phyloP scores from a whole-genome alignment of 1,140 invertebrate genomes.

The Drosophila sucinea region DNA sequence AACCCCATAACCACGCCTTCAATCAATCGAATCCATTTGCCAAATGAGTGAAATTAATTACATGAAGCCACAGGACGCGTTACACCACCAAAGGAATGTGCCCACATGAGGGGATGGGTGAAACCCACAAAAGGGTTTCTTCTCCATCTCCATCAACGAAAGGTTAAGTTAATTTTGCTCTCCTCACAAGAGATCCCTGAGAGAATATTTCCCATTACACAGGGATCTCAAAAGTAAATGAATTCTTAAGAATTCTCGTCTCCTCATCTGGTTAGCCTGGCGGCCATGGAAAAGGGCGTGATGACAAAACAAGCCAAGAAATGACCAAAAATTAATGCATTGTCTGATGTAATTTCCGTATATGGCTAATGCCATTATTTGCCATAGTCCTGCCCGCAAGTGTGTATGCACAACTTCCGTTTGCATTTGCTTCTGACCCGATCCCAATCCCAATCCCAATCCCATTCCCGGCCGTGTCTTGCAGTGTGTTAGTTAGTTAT shows the following conservation, averaged over 20 bases:
- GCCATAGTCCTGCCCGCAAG: constrained; percentile 34
- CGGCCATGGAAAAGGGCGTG: constrained; percentile 25
- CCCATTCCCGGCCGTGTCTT: constrained; percentile 48
- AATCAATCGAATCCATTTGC: constrained; percentile 60
- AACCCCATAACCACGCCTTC: neutral
- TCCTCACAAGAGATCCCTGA: no score
- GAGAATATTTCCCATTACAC: no score
- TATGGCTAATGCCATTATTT: constrained; percentile 24
- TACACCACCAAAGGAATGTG: constrained; percentile 23
- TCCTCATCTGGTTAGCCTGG: neutral
- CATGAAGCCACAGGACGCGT: constrained; percentile 59
- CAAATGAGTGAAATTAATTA: constrained; percentile 79
- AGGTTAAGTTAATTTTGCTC: no score
- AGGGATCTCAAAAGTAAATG: no score
- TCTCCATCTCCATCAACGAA: no score
- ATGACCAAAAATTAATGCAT: constrained; percentile 36
- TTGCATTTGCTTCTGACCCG: constrained; percentile 46
- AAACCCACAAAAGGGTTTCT: no score
- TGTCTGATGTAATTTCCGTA: constrained; percentile 17
- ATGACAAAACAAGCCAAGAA: constrained; percentile 36
- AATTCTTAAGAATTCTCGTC: no score
- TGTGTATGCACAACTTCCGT: constrained; percentile 63
- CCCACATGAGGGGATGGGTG: no score
- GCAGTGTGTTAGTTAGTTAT: constrained; percentile 48
- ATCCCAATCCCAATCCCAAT: neutral